A percentile compares a stretch with the other conserved stretches of the same genome.
These are phyloP conservation scores for Esox niger DNA, from an alignment of 2,113 vertebrate genomes.

Conservation along the genomic window DNA sequence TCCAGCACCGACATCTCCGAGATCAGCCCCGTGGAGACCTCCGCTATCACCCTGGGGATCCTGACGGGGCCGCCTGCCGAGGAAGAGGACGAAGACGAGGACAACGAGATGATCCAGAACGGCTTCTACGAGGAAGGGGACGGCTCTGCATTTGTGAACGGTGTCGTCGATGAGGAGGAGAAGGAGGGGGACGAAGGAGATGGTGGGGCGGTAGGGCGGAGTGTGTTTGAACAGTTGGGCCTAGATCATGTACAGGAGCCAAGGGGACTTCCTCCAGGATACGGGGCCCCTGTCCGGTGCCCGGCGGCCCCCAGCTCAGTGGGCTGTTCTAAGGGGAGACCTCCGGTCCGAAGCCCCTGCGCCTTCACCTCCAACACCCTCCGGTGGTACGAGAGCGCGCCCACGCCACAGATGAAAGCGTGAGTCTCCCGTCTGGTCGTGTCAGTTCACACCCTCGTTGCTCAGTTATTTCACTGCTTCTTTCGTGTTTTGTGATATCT, in stretches of 20 bases:
- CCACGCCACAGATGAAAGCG: constrained; percentile 87
- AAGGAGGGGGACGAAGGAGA: constrained; percentile 52
- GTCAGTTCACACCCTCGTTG: not conserved
- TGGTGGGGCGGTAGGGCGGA: constrained; percentile 57
- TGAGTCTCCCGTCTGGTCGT: constrained; percentile 71
- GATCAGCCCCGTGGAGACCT: constrained; percentile 75
- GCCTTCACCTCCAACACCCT: constrained; percentile 54
- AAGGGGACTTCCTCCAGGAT: constrained; percentile 41
- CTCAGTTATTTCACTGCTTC: not conserved
- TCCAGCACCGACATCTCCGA: constrained; percentile 84
- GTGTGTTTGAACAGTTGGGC: constrained; percentile 66
- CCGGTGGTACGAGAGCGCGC: constrained; percentile 87
- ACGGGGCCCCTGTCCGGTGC: constrained; percentile 72
- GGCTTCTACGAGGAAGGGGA: constrained; percentile 93
- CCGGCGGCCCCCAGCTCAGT: constrained; percentile 71
- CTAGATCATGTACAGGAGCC: constrained; percentile 60
- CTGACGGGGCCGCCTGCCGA: constrained; percentile 61
- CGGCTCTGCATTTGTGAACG: constrained; percentile 72
- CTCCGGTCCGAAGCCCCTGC: constrained; percentile 59
- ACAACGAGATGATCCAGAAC: constrained; percentile 94
- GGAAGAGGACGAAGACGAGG: constrained; percentile 73
- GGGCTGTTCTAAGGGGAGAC: constrained; percentile 69
- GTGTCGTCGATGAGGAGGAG: constrained; percentile 60
- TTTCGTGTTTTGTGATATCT: not conserved
- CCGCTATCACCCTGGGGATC: constrained; percentile 65